These are phyloP conservation scores for Drosophila nasuta DNA, from an alignment of 1,140 invertebrate genomes.

Conservation along the genomic window DNA sequence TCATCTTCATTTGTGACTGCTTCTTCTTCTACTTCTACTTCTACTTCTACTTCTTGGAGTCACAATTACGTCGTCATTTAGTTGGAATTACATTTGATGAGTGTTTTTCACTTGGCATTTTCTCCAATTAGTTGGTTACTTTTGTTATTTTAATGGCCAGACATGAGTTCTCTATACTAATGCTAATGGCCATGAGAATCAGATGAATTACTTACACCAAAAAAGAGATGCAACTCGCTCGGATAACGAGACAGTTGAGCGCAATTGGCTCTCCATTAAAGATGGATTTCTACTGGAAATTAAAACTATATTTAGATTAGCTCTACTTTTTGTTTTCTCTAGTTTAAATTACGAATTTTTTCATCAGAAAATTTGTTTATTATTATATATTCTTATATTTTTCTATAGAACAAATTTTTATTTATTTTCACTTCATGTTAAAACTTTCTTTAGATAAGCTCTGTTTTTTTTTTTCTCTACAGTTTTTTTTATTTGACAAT, in stretches of 20 bases:
- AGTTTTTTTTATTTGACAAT: too few relatives aligned
- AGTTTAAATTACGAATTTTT: too few relatives aligned
- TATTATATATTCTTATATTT: too few relatives aligned
- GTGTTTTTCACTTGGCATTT: constrained; percentile 55
- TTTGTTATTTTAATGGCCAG: constrained; percentile 37
- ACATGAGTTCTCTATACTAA: constrained; percentile 14
- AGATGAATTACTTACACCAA: background rate
- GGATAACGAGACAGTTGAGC: background rate
- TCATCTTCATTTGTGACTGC: constrained; percentile 16
- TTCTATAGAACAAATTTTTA: too few relatives aligned
- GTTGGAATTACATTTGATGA: constrained; percentile 74
- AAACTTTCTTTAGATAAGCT: too few relatives aligned
- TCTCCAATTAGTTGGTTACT: constrained; percentile 55
- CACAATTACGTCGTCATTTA: constrained; percentile 44
- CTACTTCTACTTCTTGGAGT: constrained; percentile 6
- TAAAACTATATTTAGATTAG: background rate
- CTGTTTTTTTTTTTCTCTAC: too few relatives aligned
- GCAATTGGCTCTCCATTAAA: background rate
- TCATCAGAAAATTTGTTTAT: too few relatives aligned
- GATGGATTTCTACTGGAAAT: background rate
- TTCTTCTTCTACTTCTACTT: too few relatives aligned
- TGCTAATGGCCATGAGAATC: constrained; percentile 11
- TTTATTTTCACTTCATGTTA: too few relatives aligned
- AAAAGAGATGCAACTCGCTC: constrained; percentile 5
- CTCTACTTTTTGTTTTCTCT: background rate